These are phyloP conservation scores for Coptodon bakossiorum DNA, from an alignment of 2,113 vertebrate species.

Conservation along the genomic window DNA sequence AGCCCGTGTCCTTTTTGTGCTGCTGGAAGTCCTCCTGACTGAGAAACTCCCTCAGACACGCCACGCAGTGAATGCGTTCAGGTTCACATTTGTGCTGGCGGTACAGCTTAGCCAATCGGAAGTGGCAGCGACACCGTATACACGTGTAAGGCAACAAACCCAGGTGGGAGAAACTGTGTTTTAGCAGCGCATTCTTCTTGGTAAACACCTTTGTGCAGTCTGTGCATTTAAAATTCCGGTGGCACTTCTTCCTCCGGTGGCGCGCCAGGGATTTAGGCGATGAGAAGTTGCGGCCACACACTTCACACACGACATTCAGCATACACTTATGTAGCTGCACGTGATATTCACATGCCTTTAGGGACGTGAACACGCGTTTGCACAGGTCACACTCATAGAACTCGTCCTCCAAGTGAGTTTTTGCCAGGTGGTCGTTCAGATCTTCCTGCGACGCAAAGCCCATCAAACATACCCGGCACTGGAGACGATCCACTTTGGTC, in stretches of 20 bases:
- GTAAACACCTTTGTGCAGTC: constrained; percentile 48
- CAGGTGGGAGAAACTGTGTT: constrained; percentile 74
- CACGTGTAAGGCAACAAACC: constrained; percentile 81
- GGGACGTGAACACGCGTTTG: constrained; percentile 68
- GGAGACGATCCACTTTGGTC: neutral
- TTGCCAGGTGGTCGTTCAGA: constrained; percentile 65
- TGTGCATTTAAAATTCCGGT: constrained; percentile 43
- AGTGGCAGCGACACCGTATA: constrained; percentile 66
- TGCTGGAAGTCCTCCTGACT: constrained; percentile 65
- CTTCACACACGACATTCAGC: constrained; percentile 29
- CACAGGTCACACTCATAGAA: constrained; percentile 77
- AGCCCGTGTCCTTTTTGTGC: constrained; percentile 75
- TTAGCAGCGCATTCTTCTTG: constrained; percentile 66
- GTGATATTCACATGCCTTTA: constrained; percentile 51
- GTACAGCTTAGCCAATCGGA: constrained; percentile 67
- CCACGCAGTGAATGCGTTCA: constrained; percentile 66
- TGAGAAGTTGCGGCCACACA: constrained; percentile 40
- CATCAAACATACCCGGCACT: constrained; percentile 57
- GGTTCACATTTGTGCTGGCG: constrained; percentile 68
- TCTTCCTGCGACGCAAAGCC: constrained; percentile 52
- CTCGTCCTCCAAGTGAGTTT: constrained; percentile 59
- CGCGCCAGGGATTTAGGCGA: constrained; percentile 32
- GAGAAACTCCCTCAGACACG: constrained; percentile 67
- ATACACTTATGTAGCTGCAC: constrained; percentile 58
- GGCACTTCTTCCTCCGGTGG: constrained; percentile 50